A percentile compares a stretch with the other conserved stretches of the same genome.
These are phyloP conservation scores for Istiophorus platypterus DNA, from an alignment of 2,113 vertebrate genomes.

Conservation along the genomic window DNA sequence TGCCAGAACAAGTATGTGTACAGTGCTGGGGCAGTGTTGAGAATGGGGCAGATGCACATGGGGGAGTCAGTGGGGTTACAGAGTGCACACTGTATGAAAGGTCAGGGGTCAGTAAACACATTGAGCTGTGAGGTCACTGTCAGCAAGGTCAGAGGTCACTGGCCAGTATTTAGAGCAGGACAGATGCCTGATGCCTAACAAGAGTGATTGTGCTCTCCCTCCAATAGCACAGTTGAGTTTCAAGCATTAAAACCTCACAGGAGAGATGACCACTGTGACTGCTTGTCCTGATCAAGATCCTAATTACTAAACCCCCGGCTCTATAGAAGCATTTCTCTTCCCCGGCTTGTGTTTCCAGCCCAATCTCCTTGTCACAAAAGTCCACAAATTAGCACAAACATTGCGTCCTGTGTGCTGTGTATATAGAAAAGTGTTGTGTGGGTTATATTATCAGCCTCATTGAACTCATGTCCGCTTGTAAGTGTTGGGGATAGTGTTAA, in stretches of 20 bases:
- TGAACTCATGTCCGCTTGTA: constrained; percentile 50
- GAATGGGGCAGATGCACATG: constrained; percentile 23
- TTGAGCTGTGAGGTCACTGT: constrained; percentile 61
- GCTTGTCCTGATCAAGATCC: neutral
- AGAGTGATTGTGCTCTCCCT: constrained; percentile 16
- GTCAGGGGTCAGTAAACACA: constrained; percentile 53
- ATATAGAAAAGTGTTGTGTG: constrained; percentile 45
- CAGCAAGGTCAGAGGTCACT: constrained; percentile 68
- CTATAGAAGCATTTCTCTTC: neutral
- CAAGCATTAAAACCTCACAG: neutral
- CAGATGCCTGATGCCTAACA: constrained; percentile 15
- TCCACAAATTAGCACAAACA: constrained; percentile 18
- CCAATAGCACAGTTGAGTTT: constrained; percentile 35
- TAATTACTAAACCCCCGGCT: neutral
- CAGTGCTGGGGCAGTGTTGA: neutral
- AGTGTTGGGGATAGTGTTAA: constrained; percentile 60
- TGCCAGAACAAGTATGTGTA: constrained; percentile 15
- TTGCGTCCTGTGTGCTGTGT: constrained; percentile 30
- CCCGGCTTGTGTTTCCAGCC: neutral
- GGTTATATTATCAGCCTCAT: constrained; percentile 65
- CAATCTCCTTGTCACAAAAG: constrained; percentile 4
- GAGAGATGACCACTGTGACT: neutral
- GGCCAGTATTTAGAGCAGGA: constrained; percentile 50
- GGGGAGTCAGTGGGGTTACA: constrained; percentile 37
- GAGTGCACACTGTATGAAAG: constrained; percentile 41